Evolutionary conservation across 2,797 vertebrate species (phyloP), one percentile per base, ranked within the genome.

Genomic region (Falco biarmicus): DNA sequence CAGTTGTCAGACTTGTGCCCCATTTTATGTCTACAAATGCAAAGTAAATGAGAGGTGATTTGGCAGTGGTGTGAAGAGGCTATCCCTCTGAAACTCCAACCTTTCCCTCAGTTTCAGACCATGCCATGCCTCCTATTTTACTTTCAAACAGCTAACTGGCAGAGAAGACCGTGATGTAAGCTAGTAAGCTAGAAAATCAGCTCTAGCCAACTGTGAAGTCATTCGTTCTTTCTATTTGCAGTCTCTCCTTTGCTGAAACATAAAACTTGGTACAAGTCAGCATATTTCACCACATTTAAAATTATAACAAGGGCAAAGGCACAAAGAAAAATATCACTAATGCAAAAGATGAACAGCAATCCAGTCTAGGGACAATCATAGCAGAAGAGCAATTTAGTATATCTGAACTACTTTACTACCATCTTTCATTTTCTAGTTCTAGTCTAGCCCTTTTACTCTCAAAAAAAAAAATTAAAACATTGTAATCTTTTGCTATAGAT

Each of bases 221-320:
- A 75, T 88, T 93, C 93, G 47, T 60, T 84, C 82, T 66, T 92
- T 87, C 54, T 90, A 66, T 89, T 89, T 92, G 64, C 63, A 79
- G 75, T 47, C 43, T 64, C 41, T 86, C 45, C 63, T 88, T 88
- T 61, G 48, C 24, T 86, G 51, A 91, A 96, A 91, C 14, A 75
- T 34, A 88, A 85, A 93, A 71, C 71, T 89, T 71, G 54, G 32
- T 73, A 80, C 0, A 0, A 93, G 65, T 83, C 65, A 91, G 69
- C 69, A 60, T 81, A 65, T 88, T 88, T 95, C 26, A 22, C 51
- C 76, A 92, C 29, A 32, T 90, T 89, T 81, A 65, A 93, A 84
- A 91, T 77, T 77, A 43, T 74, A 77, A 68, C 34, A 65, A 8
- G 6, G 19, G 50, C 43, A 93, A 96, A 91, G 34, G 17, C 56